Percentiles rank a stretch among this genome's conserved stretches.
These are phyloP conservation scores for Toxotes jaculatrix DNA, from an alignment of 2,113 vertebrate species.

Conservation along the genomic window DNA sequence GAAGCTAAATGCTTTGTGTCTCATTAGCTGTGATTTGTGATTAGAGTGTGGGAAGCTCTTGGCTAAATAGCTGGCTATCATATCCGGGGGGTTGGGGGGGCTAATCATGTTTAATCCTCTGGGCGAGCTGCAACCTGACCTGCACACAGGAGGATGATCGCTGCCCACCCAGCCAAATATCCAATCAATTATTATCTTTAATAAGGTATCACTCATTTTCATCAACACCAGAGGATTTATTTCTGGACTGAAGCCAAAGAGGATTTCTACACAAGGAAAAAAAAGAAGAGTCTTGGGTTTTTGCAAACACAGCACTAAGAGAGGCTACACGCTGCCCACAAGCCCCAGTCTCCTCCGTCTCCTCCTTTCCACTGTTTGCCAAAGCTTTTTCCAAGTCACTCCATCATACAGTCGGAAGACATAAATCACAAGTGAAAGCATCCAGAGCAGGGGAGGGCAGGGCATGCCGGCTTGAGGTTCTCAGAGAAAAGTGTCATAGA, in stretches of 20 bases:
- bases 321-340: slow-evolving; percentile 20
- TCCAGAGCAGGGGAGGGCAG: neutral
- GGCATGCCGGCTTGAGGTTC: neutral
- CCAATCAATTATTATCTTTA: slow-evolving; percentile 61
- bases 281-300: slow-evolving; percentile 22
- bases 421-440: slow-evolving; percentile 59
- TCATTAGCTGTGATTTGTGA: slow-evolving; percentile 77
- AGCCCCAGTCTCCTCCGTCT: slow-evolving; percentile 8
- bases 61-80: slow-evolving; percentile 60
- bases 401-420: slow-evolving; percentile 35
- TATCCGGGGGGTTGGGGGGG: slow-evolving; percentile 33
- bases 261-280: neutral
- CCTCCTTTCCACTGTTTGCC: slow-evolving; percentile 33
- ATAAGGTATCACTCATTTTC: slow-evolving; percentile 45
- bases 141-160: slow-evolving; percentile 36
- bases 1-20: slow-evolving; percentile 63
- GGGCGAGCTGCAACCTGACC: slow-evolving; percentile 46
- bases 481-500: neutral
- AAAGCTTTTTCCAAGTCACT: slow-evolving; percentile 51
- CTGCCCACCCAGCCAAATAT: slow-evolving; percentile 33
- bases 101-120: slow-evolving; percentile 60
- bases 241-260: slow-evolving; percentile 36
- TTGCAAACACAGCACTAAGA: slow-evolving; percentile 48
- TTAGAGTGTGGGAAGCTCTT: slow-evolving; percentile 56
- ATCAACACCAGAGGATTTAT: slow-evolving; percentile 29